Conservation (phyloP, 2,888 invertebrate genomes). For the Limnephilus lunatus region DNA sequence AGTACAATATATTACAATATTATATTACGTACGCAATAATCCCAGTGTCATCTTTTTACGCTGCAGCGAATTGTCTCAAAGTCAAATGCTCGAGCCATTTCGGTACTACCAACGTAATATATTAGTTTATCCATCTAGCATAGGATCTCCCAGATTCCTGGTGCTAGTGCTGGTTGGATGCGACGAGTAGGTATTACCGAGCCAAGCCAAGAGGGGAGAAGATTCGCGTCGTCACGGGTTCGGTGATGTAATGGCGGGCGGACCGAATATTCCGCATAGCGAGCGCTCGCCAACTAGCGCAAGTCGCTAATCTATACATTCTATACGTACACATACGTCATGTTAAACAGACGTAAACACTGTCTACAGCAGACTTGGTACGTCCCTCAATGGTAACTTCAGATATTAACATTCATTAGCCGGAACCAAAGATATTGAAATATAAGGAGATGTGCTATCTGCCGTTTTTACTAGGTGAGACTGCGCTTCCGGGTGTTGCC, state of each 20-base stretch:
- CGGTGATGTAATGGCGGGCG: slow-evolving; percentile 36
- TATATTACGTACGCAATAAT: background rate
- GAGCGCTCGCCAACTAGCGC: slow-evolving; percentile 44
- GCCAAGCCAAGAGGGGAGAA: background rate
- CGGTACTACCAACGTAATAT: background rate
- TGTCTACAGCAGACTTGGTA: background rate
- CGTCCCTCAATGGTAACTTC: background rate
- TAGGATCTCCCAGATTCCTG: background rate
- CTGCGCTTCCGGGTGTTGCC: too few species aligned
- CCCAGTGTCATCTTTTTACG: background rate
- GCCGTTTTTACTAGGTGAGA: too few species aligned
- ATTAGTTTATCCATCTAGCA: background rate
- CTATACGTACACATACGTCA: background rate
- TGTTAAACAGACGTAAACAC: slow-evolving; percentile 2
- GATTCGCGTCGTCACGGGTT: background rate
- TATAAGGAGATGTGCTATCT: too few species aligned
- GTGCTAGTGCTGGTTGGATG: too few species aligned
- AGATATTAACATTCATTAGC: background rate
- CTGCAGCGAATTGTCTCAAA: background rate
- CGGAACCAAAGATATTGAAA: too few species aligned
- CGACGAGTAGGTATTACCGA: background rate
- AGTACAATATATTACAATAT: too few species aligned
- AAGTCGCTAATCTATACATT: slow-evolving; percentile 14
- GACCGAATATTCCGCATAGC: slow-evolving; percentile 45
- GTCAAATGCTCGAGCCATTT: background rate